Evolutionary conservation across 2,797 vertebrate genomes (phyloP).

Genomic region (Pampus argenteus): DNA sequence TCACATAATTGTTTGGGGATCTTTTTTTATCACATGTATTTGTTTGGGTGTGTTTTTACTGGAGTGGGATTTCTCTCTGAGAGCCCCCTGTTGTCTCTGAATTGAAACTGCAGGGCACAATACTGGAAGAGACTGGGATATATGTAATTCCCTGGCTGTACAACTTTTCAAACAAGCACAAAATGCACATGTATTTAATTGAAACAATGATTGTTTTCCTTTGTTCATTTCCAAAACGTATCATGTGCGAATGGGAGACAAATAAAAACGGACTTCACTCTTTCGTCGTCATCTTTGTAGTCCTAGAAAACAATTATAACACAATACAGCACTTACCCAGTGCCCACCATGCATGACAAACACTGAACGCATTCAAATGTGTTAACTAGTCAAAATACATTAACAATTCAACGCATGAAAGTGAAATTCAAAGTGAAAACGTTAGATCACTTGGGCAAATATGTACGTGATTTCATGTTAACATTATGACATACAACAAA

Average conservation of each 20-base stretch:
- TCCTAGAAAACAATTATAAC: background rate
- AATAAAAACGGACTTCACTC: background rate
- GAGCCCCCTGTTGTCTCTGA: background rate
- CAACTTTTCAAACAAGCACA: background rate
- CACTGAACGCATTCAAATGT: too few relatives aligned
- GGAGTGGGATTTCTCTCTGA: constrained; percentile 14
- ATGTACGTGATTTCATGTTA: too few relatives aligned
- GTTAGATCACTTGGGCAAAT: too few relatives aligned
- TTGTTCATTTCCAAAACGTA: background rate
- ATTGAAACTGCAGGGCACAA: background rate
- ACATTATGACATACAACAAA: too few relatives aligned
- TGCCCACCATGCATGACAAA: too few relatives aligned
- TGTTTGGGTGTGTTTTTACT: constrained; percentile 7
- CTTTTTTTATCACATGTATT: background rate
- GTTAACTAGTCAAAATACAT: background rate
- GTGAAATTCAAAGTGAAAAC: background rate
- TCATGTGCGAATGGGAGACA: background rate
- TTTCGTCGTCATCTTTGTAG: background rate
- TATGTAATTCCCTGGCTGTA: background rate
- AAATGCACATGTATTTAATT: background rate
- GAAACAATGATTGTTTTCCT: background rate
- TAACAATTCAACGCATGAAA: background rate
- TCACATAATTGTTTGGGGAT: background rate
- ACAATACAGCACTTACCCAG: too few relatives aligned
- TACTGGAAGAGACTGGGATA: background rate